Conservation (phyloP, 2,113 vertebrate genomes). For the Carassius gibelio region DNA sequence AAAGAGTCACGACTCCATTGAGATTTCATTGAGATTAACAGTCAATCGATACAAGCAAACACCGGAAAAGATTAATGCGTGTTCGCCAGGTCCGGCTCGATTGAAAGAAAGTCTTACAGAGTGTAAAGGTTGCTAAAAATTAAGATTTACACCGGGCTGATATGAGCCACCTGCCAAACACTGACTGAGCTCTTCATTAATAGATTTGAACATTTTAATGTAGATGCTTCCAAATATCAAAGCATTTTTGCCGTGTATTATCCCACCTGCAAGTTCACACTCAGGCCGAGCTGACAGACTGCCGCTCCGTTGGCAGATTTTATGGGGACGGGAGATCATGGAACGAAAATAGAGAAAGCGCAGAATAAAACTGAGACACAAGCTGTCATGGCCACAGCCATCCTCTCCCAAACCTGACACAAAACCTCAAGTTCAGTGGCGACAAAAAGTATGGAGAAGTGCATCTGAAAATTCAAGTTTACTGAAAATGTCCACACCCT, state of each 20-base stretch:
- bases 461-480: too few species aligned
- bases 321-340: not conserved
- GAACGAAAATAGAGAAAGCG: not conserved
- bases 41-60: constrained; percentile 25
- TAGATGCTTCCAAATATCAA: not conserved
- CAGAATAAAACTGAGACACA: not conserved
- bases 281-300: not conserved
- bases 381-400: not conserved
- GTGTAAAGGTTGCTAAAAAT: constrained; percentile 13
- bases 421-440: not conserved
- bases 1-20: constrained; percentile 24
- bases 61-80: not conserved
- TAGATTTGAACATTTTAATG: not conserved
- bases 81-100: not conserved
- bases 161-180: not conserved
- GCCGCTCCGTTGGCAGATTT: not conserved
- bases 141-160: not conserved
- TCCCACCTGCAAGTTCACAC: not conserved
- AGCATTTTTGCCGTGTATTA: not conserved
- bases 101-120: constrained; percentile 11
- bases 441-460: too few species aligned
- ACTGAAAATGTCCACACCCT: too few species aligned
- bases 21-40: constrained; percentile 14
- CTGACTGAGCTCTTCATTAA: not conserved
- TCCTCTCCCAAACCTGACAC: not conserved